Conservation (phyloP, 2,797 vertebrate genomes). For the Sphenopsis melanotis region DNA sequence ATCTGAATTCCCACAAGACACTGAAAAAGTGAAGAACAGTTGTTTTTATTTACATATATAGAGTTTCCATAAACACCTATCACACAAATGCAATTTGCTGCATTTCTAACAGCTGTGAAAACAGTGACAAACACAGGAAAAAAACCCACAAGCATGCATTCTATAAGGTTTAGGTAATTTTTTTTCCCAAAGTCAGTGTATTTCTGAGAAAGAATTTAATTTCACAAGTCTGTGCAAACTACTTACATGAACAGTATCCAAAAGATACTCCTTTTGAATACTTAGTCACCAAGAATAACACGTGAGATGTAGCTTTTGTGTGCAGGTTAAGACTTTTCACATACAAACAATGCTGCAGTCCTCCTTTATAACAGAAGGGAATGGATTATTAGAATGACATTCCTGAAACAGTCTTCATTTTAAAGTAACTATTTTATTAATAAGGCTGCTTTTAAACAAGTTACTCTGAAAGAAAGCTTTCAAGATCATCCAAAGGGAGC, state of each 20-base stretch:
- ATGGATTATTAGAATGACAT: slow-evolving; percentile 23
- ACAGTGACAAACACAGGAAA: neutral
- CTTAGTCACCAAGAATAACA: slow-evolving; percentile 23
- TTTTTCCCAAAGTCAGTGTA: neutral
- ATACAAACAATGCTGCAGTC: slow-evolving; percentile 5
- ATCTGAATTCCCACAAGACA: neutral
- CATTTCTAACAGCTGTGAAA: neutral
- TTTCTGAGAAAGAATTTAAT: neutral
- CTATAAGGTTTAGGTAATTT: neutral
- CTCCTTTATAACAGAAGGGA: slow-evolving; percentile 75
- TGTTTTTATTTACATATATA: neutral
- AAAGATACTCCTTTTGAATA: slow-evolving; percentile 45
- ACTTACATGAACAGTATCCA: neutral
- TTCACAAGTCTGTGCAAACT: slow-evolving; percentile 6
- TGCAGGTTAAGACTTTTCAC: neutral
- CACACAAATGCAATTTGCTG: neutral
- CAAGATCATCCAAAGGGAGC: slow-evolving; percentile 1
- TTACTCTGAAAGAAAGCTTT: neutral
- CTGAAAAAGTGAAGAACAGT: neutral
- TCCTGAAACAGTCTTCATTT: slow-evolving; percentile 48
- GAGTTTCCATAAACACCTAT: neutral
- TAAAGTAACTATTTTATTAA: slow-evolving; percentile 24
- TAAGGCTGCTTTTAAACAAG: neutral
- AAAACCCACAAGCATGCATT: neutral
- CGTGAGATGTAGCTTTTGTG: neutral